A percentile compares a stretch with the other conserved stretches of the same genome.
These are phyloP conservation scores for Ara ararauna DNA, from an alignment of 2,797 vertebrate species.

Conservation along the genomic window DNA sequence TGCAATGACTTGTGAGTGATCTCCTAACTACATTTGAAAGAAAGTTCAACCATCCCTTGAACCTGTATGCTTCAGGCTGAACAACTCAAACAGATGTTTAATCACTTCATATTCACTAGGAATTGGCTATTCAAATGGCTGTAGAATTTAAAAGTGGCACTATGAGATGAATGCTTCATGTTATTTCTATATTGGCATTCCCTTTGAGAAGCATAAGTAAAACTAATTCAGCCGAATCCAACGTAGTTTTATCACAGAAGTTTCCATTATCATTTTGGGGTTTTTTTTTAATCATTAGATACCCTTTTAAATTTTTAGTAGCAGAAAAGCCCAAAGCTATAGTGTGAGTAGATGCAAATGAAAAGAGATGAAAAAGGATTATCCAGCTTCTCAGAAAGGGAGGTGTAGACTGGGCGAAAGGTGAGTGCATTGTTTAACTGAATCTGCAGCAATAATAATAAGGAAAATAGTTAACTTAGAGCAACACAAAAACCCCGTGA, in stretches of 20 bases:
- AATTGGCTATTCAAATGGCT: conserved; percentile 62
- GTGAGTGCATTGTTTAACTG: not conserved
- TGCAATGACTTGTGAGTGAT: conserved; percentile 32
- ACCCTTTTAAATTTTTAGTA: conserved; percentile 50
- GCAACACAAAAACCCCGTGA: not conserved
- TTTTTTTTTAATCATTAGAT: conserved; percentile 13
- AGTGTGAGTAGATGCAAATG: not conserved
- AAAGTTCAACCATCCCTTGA: conserved; percentile 57
- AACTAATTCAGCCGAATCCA: conserved; percentile 53
- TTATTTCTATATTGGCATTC: conserved; percentile 33
- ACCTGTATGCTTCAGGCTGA: conserved; percentile 44
- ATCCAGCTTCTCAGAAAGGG: not conserved
- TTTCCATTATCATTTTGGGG: not conserved
- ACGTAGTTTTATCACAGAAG: conserved; percentile 18
- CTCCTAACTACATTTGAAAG: conserved; percentile 27
- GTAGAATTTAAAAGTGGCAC: conserved; percentile 25
- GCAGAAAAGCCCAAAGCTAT: conserved; percentile 32
- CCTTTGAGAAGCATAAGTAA: conserved; percentile 43
- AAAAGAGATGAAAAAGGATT: conserved; percentile 17
- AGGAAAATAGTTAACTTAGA: conserved; percentile 38
- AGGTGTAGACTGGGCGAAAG: conserved; percentile 14
- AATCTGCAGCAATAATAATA: not conserved
- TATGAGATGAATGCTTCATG: conserved; percentile 12
- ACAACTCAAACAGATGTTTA: conserved; percentile 68
- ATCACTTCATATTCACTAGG: conserved; percentile 50